These are phyloP conservation scores for Oryctolagus cuniculus DNA, from an alignment of 2,113 vertebrate species.

Conservation along the genomic window DNA sequence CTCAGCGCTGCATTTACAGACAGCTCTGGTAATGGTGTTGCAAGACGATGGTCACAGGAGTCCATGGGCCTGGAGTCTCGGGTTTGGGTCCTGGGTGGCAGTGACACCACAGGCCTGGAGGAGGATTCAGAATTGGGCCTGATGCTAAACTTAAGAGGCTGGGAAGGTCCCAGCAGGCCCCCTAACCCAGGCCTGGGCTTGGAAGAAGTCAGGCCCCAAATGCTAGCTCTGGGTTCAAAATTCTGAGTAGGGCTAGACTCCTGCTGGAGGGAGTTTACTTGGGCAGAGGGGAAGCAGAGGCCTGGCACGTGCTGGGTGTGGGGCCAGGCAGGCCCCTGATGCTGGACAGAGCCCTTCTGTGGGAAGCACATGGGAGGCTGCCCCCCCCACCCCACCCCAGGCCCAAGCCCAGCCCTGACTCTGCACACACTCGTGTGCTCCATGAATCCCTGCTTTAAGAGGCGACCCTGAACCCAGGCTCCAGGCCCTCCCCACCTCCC, in stretches of 20 bases:
- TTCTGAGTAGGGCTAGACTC: background rate
- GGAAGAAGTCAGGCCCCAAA: conserved; percentile 4
- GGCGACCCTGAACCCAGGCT: background rate
- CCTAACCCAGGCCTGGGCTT: background rate
- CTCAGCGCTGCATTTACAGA: conserved; percentile 46
- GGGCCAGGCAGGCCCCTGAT: background rate
- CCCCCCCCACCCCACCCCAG: background rate
- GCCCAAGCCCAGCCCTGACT: background rate
- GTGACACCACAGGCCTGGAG: background rate
- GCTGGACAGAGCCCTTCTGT: conserved; percentile 14
- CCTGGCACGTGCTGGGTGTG: background rate
- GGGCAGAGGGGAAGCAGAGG: background rate
- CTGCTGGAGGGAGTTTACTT: background rate
- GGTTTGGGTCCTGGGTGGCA: background rate
- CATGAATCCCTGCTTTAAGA: background rate
- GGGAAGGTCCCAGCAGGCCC: background rate
- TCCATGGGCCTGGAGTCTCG: background rate
- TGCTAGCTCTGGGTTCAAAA: background rate
- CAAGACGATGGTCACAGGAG: background rate
- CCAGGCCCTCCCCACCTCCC: background rate
- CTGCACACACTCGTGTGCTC: background rate
- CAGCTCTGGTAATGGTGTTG: background rate
- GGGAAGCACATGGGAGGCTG: background rate
- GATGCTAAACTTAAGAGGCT: background rate
- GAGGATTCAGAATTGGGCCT: background rate